Base-by-base conservation (phyloP, 2,113 vertebrate genomes). In the Phasianus colchicus region DNA sequence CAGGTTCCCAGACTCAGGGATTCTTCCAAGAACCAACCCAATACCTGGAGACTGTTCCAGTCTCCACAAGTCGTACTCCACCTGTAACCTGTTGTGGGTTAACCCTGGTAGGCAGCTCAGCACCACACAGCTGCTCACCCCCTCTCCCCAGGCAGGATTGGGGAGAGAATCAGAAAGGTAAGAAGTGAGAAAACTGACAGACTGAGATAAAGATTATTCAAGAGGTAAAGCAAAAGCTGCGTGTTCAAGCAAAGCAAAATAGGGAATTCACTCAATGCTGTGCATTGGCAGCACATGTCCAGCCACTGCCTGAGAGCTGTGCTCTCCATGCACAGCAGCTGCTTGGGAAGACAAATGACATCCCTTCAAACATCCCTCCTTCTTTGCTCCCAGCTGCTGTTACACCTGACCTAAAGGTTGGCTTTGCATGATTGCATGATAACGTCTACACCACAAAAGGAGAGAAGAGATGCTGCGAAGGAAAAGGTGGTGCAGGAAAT, bases 381-480 rank as follows among this genome's bases (percentile, higher is more conserved):
- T 29, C 61, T 27, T 40, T 30, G 15, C 61, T 63, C 38, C 60
- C 60, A 63, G 34, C 60, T 63, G 36, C 17, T 27, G 15, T 17
- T 48, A 27, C 6, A 13, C 1, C 22, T 54, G n/a, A 57, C 22
- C 38, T 52, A 24, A 67, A 67, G 3, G 25, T 72, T 32, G 8
- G 40, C 6, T 81, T 80, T 52, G 32, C 43, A 3, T 2, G 18
- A 43, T n/a, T 1, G 0, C 69, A 11, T 7, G 27, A 21, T 8
- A 57, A 14, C 1, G 6, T 27, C 57, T 24, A 17, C 20, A 19
- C 52, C 13, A 4, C 34, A 19, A 43, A 30, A 24, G 69, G 78
- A 47, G 25, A 29, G 15, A 72, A 22, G 25, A 61, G 43, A 21
- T 9, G 34, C 25, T 5, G 6, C 18, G 40, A 70, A 22, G 50